Base-by-base conservation (phyloP, 2,888 invertebrate genomes). In the Smittia aterrima region DNA sequence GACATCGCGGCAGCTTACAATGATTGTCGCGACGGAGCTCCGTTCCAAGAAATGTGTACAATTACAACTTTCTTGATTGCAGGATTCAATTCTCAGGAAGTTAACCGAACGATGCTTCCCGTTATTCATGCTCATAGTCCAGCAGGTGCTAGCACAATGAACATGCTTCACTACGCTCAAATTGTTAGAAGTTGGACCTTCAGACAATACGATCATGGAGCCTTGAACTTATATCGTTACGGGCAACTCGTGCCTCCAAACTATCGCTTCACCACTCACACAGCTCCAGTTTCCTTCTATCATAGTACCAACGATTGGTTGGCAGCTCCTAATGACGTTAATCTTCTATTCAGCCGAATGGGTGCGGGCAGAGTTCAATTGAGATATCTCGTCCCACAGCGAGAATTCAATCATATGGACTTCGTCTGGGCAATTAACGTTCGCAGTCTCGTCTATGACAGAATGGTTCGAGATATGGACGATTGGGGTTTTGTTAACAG, bases 231-330 rank as follows among this genome's bases (percentile, higher is more conserved):
- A 74, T 76, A 79, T 73, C 80, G 80, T 71, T 89, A 88, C 77
- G 85, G 85, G 67, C 80, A 80, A 54, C 78, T 80, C 62, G 79
- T 78, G 0, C 87, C 88, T 41, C 87, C 87, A 0, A 79, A 82
- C 13, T 88, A 88, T 77, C 83, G 86, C 77, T 78, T 88, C 13
- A 80, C 81, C 16, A 84, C 83, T 40, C 82, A 87, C 9, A 85
- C 82, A 75, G 83, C 85, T 18, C 87, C 87, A 0, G 84, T 87
- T 40, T 85, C 85, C 1, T 79, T 90, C 9, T 86, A 86, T 78
- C 87, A 85, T 77, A 85, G 86, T 6, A 81, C 82, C 1, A 86
- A 87, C 16, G 92, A 93, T 79, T 88, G 88, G 86, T 79, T 92
- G 20, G 86, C 90, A 0, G 82, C 85, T 68, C 84, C 85, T 1